phyloP scores from a whole-genome alignment of 2,113 vertebrate species.

The Ardeotis arabs region DNA sequence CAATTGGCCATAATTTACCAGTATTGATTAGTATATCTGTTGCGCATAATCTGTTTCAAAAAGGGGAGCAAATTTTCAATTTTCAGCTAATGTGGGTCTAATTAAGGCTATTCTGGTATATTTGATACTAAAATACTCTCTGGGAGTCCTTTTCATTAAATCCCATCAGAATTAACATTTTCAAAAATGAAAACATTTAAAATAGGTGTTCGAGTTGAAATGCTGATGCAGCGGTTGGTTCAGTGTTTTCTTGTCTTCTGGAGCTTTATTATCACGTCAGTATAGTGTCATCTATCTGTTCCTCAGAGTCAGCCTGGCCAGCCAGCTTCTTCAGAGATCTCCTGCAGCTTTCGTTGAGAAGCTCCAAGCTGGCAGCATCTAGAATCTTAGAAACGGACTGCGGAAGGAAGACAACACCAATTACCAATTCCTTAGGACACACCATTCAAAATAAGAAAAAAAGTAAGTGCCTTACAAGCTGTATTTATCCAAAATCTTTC shows the following conservation, averaged over 20 bases:
- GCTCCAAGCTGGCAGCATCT: constrained; percentile 91
- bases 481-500: neutral
- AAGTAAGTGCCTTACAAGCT: accelerated
- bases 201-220: constrained; percentile 61
- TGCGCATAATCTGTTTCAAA: neutral
- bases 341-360: constrained; percentile 88
- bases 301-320: constrained; percentile 85
- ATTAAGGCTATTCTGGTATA: constrained; percentile 82
- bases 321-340: constrained; percentile 94
- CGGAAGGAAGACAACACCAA: neutral
- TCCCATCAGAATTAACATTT: constrained; percentile 76
- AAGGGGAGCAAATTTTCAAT: constrained; percentile 65
- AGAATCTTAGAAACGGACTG: constrained; percentile 89
- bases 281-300: constrained; percentile 97
- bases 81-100: constrained; percentile 71
- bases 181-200: constrained; percentile 83
- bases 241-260: neutral
- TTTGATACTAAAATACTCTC: constrained; percentile 78
- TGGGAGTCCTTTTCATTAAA: constrained; percentile 73
- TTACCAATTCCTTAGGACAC: neutral
- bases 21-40: neutral
- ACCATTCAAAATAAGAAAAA: neutral
- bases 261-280: constrained; percentile 84
- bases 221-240: constrained; percentile 37
- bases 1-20: neutral